These are phyloP conservation scores for Ichneumoninae sp. DNA, from an alignment of 2,888 invertebrate genomes.

Conservation along the genomic window DNA sequence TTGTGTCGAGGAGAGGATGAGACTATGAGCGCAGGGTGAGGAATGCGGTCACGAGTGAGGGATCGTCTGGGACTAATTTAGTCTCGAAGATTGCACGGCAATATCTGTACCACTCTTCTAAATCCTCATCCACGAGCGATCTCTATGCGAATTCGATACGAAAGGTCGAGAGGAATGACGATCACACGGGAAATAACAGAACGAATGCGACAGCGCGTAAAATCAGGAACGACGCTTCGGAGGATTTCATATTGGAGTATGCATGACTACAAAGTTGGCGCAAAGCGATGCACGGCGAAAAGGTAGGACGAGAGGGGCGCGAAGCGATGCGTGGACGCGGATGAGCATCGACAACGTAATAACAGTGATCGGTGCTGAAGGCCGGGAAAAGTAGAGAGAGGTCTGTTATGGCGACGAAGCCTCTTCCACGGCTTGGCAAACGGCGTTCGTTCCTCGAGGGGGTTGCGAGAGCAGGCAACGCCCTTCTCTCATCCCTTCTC, in stretches of 20 bases:
- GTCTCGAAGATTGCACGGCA: conserved; percentile 31
- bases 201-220: conserved; percentile 72
- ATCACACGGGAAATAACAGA: conserved; percentile 45
- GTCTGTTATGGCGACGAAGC: conserved; percentile 57
- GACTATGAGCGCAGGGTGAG: conserved; percentile 20
- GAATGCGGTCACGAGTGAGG: conserved; percentile 61
- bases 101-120: not conserved
- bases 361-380: conserved; percentile 77
- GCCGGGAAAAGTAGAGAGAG: conserved; percentile 74
- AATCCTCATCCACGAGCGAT: not conserved
- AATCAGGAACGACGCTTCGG: conserved; percentile 64
- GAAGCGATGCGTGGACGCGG: conserved; percentile 76
- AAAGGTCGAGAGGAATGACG: conserved; percentile 14
- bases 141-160: conserved; percentile 10
- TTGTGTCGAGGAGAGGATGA: conserved; percentile 53
- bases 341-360: conserved; percentile 77
- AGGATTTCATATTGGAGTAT: conserved; percentile 6
- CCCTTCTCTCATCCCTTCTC: conserved; percentile 63
- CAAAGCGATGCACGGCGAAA: conserved; percentile 56
- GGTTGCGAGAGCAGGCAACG: conserved; percentile 64
- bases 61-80: conserved; percentile 48
- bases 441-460: conserved; percentile 45
- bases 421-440: conserved; percentile 51
- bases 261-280: conserved; percentile 23
- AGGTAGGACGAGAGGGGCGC: conserved; percentile 66